Base-by-base conservation (phyloP, 2,888 invertebrate species). In the Amiota communis region DNA sequence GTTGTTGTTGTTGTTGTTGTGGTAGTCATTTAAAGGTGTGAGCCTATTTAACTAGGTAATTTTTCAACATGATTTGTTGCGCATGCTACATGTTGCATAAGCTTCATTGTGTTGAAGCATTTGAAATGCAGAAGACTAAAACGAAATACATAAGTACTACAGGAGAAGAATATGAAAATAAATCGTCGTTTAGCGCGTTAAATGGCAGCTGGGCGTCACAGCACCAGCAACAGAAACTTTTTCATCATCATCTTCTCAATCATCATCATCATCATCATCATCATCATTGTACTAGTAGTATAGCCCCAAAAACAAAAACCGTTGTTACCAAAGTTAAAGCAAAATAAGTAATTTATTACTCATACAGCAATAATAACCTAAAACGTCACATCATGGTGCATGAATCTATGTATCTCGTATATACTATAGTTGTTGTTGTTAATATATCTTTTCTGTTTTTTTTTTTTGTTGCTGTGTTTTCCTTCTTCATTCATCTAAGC, bases 261-360 rank as follows among this genome's bases (percentile, higher is more conserved):
- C n/a, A 20, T 3, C 17, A 59, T 3, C 1, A 59, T 6, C 36
- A 6, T 36, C 36, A 6, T 36, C 36, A 36, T 36, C 36, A 36
- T 36, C 36, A 36, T 36, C 36, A 36, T 36, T 36, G 36, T 36
- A 36, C 36, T 36, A n/a, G 53, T 36, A n/a, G 53, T 51, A 3
- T 51, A 51, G 53, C 12, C 53, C 53, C 15, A n/a, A 36, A 65
- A 65, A n/a, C n/a, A n/a, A n/a, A n/a, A 36, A 36, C 36, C 36
- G 36, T 36, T 36, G 36, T 36, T 65, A 17, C 47, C 64, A 47
- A 57, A 17, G 57, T 17, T 13, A 11, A 51, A 57, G 57, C 10
- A 57, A 48, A 65, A 47, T 65, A 65, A 65, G 64, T 65, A 65
- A 65, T 65, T 65, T 65, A 65, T 65, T 46, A 48, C 64, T 65